Conservation (phyloP, 2,888 invertebrate species). For the Ferrisia virgata region DNA sequence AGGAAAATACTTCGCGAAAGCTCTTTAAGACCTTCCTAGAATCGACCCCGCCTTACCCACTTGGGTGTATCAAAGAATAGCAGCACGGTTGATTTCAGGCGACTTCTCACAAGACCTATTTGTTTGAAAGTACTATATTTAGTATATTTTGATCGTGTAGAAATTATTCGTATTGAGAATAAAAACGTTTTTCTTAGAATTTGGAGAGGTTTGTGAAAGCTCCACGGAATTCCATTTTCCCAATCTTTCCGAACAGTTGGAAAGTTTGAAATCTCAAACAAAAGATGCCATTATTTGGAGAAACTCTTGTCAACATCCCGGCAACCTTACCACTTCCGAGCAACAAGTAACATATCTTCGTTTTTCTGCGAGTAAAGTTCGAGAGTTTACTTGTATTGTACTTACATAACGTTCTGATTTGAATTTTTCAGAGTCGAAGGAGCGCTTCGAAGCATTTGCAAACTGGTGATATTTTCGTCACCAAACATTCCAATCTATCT, state of each 20-base stretch:
- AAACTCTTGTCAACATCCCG: conserved; percentile 49
- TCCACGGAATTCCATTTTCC: conserved; percentile 95
- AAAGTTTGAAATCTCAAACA: conserved; percentile 63
- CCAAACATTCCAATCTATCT: conserved; percentile 87
- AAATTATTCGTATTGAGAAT: not conserved
- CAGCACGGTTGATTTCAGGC: too few relatives aligned
- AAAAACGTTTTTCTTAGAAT: conserved; percentile 39
- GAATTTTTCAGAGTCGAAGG: conserved; percentile 51
- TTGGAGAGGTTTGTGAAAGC: conserved; percentile 47
- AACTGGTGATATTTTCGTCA: conserved; percentile 81
- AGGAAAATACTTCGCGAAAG: too few relatives aligned
- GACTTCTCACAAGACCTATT: too few relatives aligned
- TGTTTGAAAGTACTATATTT: too few relatives aligned
- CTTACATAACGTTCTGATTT: not conserved
- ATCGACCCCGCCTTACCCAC: too few relatives aligned
- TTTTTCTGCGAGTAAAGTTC: not conserved
- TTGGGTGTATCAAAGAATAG: too few relatives aligned
- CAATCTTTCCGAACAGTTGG: conserved; percentile 79
- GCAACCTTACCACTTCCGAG: conserved; percentile 50
- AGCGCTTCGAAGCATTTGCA: conserved; percentile 63
- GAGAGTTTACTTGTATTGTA: not conserved
- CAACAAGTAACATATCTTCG: conserved; percentile 49
- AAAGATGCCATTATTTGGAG: conserved; percentile 58
- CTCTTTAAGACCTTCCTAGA: too few relatives aligned
- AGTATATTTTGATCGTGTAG: too few relatives aligned